Evolutionary conservation across 37 sponge, comb jelly and placozoan species (phyloP).

Genomic region (Spongia lamella): DNA sequence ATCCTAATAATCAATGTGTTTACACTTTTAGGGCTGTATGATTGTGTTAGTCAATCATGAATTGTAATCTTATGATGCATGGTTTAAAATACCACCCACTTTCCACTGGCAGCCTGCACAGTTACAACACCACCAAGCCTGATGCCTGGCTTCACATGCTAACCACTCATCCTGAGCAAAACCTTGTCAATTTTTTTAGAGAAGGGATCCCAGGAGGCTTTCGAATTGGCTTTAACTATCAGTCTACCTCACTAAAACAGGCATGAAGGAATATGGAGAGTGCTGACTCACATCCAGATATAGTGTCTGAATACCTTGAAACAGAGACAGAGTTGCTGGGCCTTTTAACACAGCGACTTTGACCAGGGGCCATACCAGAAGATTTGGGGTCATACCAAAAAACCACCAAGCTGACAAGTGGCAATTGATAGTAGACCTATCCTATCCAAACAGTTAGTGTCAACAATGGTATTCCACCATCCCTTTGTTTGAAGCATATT

Average conservation of each 20-base stretch:
- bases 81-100: no score
- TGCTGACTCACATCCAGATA: background rate
- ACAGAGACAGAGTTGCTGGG: background rate
- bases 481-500: constrained; percentile 18
- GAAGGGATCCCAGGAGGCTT: background rate
- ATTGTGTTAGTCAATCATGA: no score
- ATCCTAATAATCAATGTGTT: no score
- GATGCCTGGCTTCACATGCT: background rate
- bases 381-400: constrained; percentile 31
- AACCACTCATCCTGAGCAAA: background rate
- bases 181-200: background rate
- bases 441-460: constrained; percentile 17
- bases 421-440: constrained; percentile 23
- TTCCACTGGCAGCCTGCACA: background rate
- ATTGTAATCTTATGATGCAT: no score
- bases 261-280: constrained; percentile 12
- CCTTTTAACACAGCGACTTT: background rate
- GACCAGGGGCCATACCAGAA: background rate
- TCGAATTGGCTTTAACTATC: background rate
- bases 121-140: background rate
- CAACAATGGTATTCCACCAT: constrained; percentile 7
- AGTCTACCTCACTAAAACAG: background rate
- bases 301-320: background rate
- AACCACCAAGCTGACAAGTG: constrained; percentile 17
- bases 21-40: no score